Evolutionary conservation across 2,113 vertebrate species (phyloP).

Genomic region (Pomatorhinus ruficollis): DNA sequence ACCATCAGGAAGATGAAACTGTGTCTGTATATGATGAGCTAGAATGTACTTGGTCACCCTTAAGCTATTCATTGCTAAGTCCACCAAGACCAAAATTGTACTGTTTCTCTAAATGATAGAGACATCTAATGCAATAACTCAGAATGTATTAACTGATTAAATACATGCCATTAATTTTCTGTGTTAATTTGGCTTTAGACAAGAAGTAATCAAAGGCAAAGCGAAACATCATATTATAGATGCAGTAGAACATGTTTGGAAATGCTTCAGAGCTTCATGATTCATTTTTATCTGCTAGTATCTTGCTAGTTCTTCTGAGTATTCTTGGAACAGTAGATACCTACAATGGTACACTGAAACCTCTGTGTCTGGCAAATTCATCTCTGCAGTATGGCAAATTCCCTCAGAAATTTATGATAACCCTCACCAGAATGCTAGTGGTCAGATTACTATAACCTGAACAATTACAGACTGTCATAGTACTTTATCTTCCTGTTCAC

Average conservation of each 20-base stretch:
- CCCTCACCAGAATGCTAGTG: not conserved
- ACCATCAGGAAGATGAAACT: slow-evolving; percentile 32
- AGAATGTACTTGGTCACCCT: not conserved
- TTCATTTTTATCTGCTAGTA: not conserved
- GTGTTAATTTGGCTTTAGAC: not conserved
- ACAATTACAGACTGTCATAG: not conserved
- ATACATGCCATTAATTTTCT: not conserved
- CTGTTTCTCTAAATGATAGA: not conserved
- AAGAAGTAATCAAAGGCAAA: not conserved
- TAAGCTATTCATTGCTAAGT: slow-evolving; percentile 6
- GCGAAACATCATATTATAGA: not conserved
- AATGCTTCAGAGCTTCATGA: not conserved
- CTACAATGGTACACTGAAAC: not conserved
- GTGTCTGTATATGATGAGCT: not conserved
- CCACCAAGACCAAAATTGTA: not conserved
- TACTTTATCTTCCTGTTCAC: not conserved
- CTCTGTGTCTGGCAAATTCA: not conserved
- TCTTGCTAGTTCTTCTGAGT: not conserved
- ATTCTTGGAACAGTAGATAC: not conserved
- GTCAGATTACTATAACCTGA: not conserved
- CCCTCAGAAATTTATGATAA: not conserved
- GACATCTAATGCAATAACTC: not conserved
- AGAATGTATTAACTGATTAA: not conserved
- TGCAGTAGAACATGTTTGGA: not conserved
- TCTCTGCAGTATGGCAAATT: not conserved